Evolutionary conservation across 2,113 vertebrate species (phyloP), one percentile per base, ranked within the genome.

Genomic region (Lycocorax pyrrhopterus): DNA sequence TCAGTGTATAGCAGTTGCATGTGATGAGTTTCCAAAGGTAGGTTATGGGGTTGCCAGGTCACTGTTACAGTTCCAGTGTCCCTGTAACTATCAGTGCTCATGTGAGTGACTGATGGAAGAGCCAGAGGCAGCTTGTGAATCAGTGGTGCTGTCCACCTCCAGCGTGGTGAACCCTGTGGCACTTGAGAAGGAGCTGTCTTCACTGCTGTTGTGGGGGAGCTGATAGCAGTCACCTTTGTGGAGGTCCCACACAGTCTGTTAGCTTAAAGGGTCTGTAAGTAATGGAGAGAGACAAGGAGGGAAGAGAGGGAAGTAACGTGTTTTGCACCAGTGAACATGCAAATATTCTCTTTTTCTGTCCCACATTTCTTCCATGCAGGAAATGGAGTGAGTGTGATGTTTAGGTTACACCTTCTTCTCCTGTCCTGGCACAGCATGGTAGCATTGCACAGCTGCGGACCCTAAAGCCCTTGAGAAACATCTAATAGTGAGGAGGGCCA

Each of bases 21-120:
- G 41, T n/a, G n/a, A 39, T 37, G 47, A 62, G 32, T 64, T 94
- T 33, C 22, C 6, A 5, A 41, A 85, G 53, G 85, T 29, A 68
- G 62, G 85, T 88, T 79, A 60, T n/a, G 71, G 51, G 27, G 62
- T 79, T 95, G 67, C 49, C 75, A 94, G 51, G 67, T 63, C 53
- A 44, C 66, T 78, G 44, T 75, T 78, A 64, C 2, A 1, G n/a
- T 82, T 64, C 13, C 0, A 0, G 16, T 39, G 27, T 68, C 56
- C 12, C 46, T 64, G n/a, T 23, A 52, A 41, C 69, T 46, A 12
- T 10, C 4, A 4, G 0, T 26, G 46, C n/a, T 56, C 1, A 0
- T 33, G 49, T 62, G 85, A 41, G 9, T 39, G 52, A 33, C 32
- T 2, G 6, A 83, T 3, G 0, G 16, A 46, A 78, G 32, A 82